Conservation (phyloP, 2,888 invertebrate genomes). For the Fragum fragum region DNA sequence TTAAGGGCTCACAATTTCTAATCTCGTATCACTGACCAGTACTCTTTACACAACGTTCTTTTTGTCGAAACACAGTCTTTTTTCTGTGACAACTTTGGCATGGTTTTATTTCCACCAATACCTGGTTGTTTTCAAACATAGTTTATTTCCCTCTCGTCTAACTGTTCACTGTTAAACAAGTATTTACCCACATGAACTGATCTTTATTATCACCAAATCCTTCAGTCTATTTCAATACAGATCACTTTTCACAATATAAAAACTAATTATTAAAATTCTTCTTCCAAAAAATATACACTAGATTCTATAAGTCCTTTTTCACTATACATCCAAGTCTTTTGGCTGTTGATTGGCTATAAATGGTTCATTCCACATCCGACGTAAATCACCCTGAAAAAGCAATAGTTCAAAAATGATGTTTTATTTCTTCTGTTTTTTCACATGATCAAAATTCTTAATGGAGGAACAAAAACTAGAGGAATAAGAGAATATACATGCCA, state of each 20-base stretch:
- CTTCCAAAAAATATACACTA: background rate
- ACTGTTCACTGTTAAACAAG: background rate
- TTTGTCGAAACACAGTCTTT: background rate
- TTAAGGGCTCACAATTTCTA: too few relatives aligned
- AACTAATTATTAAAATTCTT: background rate
- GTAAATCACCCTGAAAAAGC: constrained; percentile 94
- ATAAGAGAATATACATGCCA: too few relatives aligned
- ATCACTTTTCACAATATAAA: background rate
- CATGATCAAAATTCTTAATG: too few relatives aligned
- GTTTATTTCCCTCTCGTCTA: background rate
- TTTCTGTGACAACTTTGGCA: background rate
- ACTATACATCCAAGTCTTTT: constrained; percentile 85
- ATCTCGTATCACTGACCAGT: too few relatives aligned
- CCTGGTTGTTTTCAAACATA: background rate
- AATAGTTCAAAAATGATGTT: too few relatives aligned
- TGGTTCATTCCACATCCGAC: constrained; percentile 97
- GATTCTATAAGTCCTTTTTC: background rate
- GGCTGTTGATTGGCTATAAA: constrained; percentile 79
- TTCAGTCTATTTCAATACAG: background rate
- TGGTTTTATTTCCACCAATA: background rate
- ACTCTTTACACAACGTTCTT: background rate
- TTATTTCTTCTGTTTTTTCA: too few relatives aligned
- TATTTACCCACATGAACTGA: too few relatives aligned
- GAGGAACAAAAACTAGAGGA: too few relatives aligned
- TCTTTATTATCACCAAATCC: too few relatives aligned